phyloP scores from a whole-genome alignment of 2,113 vertebrate species.

The Castor canadensis region DNA sequence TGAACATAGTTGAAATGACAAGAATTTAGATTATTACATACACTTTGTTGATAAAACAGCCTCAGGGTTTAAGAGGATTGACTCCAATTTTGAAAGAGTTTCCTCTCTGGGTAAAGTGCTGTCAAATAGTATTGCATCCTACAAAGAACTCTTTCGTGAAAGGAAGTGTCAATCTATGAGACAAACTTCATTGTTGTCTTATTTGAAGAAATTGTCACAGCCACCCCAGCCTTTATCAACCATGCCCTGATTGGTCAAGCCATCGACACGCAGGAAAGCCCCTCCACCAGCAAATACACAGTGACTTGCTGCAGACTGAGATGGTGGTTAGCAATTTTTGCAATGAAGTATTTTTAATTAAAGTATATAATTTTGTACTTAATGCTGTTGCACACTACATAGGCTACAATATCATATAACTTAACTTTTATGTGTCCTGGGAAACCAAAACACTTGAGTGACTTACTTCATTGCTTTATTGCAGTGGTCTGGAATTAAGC shows the following conservation, averaged over 20 bases:
- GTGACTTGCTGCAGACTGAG: neutral
- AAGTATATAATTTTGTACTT: neutral
- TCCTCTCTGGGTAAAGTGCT: neutral
- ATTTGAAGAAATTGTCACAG: neutral
- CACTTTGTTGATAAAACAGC: neutral
- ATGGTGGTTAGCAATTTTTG: neutral
- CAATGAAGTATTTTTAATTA: neutral
- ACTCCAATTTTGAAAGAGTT: neutral
- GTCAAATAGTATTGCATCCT: neutral
- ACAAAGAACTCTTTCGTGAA: neutral
- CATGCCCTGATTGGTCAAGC: neutral
- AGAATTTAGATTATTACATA: neutral
- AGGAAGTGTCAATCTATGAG: neutral
- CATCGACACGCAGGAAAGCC: too few relatives aligned
- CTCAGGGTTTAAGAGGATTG: neutral
- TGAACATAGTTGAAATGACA: neutral
- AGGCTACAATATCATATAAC: neutral
- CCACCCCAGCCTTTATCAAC: neutral
- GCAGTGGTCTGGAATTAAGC: neutral
- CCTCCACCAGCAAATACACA: neutral
- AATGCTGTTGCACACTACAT: neutral
- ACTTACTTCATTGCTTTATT: neutral
- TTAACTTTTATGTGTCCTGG: neutral
- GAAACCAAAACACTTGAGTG: neutral
- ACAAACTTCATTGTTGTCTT: neutral